Evolutionary conservation across 2,888 invertebrate species (phyloP).

Genomic region (Dryocosmus kuriphilus): DNA sequence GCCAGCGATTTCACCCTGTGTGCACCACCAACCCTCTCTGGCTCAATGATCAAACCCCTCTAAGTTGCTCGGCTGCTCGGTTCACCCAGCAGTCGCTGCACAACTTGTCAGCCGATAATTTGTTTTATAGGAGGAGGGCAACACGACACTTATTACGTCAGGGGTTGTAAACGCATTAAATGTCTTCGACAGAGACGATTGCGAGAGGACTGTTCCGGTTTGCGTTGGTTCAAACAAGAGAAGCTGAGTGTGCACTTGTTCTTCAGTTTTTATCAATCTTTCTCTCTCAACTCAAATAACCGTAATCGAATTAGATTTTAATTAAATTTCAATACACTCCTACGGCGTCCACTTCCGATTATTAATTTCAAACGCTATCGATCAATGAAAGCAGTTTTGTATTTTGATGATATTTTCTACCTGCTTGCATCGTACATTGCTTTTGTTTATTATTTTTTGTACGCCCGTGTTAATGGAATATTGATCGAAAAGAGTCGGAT

Average conservation of each 20-base stretch:
- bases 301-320: slow-evolving; percentile 15
- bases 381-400: not conserved
- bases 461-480: not conserved
- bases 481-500: slow-evolving; percentile 5
- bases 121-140: slow-evolving; percentile 60
- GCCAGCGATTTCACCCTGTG: slow-evolving; percentile 55
- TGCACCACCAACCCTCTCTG: slow-evolving; percentile 52
- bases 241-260: not conserved
- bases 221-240: not conserved
- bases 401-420: slow-evolving; percentile 5
- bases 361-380: not conserved
- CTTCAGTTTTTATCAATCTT: not conserved
- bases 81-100: slow-evolving; percentile 38
- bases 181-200: not conserved
- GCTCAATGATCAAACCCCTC: slow-evolving; percentile 6
- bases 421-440: not conserved
- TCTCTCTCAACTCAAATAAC: slow-evolving; percentile 12
- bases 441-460: not conserved
- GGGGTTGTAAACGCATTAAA: not conserved
- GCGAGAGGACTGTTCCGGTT: not conserved
- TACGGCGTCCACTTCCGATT: not conserved
- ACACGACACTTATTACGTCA: slow-evolving; percentile 63
- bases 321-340: not conserved
- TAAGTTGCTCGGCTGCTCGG: slow-evolving; percentile 22
- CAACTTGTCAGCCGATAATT: slow-evolving; percentile 55